phyloP scores from a whole-genome alignment of 2,888 invertebrate species.

The Lycaena phlaeas region DNA sequence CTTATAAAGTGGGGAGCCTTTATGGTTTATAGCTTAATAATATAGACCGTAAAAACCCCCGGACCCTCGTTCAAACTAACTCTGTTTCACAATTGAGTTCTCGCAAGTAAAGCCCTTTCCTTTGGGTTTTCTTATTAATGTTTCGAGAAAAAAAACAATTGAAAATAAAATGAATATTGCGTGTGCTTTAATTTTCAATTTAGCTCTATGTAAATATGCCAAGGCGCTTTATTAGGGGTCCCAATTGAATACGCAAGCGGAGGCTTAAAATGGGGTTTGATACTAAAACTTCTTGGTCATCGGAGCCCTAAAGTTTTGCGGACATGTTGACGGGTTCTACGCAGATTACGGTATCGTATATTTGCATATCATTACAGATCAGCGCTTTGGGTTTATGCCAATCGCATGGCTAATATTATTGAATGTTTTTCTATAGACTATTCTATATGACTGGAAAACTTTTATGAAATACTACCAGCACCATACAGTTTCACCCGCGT shows the following conservation, averaged over 20 bases:
- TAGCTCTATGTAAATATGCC: constrained; percentile 3
- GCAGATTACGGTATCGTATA: constrained; percentile 8
- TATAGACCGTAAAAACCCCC: constrained; percentile 53
- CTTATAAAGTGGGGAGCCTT: constrained; percentile 52
- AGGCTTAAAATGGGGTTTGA: constrained; percentile 8
- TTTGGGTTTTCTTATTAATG: constrained; percentile 3
- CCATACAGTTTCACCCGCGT: too few relatives aligned
- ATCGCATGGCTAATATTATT: too few relatives aligned
- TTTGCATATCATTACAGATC: constrained; percentile 8
- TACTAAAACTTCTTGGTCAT: constrained; percentile 8
- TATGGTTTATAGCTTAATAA: constrained; percentile 65
- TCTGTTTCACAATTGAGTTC: constrained; percentile 51
- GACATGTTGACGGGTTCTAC: constrained; percentile 6
- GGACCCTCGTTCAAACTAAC: constrained; percentile 42
- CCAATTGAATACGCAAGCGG: constrained; percentile 7
- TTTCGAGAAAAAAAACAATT: too few relatives aligned
- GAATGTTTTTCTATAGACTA: too few relatives aligned
- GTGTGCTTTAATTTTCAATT: not conserved
- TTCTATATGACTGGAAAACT: too few relatives aligned
- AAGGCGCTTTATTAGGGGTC: not conserved
- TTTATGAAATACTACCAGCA: too few relatives aligned
- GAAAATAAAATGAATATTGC: too few relatives aligned
- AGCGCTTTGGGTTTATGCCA: constrained; percentile 4
- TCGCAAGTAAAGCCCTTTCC: constrained; percentile 24
- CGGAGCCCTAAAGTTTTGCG: not conserved